A percentile compares a stretch with the other conserved stretches of the same genome.
phyloP scores from a whole-genome alignment of 2,888 invertebrate genomes.

The Protonemura montana region DNA sequence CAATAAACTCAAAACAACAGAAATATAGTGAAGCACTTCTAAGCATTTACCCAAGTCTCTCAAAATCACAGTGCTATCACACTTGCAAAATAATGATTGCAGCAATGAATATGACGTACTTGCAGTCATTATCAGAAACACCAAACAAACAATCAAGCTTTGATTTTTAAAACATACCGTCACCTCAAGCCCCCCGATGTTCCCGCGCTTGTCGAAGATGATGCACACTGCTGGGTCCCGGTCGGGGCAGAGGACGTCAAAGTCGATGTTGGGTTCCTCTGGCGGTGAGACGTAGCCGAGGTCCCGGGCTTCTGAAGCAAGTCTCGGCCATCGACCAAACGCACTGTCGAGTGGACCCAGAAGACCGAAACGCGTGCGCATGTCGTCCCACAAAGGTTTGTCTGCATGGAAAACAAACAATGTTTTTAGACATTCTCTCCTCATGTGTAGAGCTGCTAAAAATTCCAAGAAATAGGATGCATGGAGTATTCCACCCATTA shows the following conservation, averaged over 20 bases:
- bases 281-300: slow-evolving; percentile 15
- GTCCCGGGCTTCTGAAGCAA: slow-evolving; percentile 24
- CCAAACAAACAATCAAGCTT: too few species aligned
- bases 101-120: too few species aligned
- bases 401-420: neutral
- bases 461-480: too few species aligned
- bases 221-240: slow-evolving; percentile 59
- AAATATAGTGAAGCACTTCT: too few species aligned
- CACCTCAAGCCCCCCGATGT: slow-evolving; percentile 37
- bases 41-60: too few species aligned
- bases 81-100: too few species aligned
- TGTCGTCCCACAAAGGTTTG: neutral
- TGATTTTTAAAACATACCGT: neutral
- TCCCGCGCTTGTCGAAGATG: slow-evolving; percentile 58
- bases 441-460: too few species aligned
- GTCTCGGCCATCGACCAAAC: slow-evolving; percentile 16
- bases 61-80: too few species aligned
- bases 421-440: too few species aligned
- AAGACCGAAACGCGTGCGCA: neutral
- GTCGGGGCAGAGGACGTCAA: slow-evolving; percentile 55
- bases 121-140: too few species aligned
- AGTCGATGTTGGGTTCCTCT: neutral
- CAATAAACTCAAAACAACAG: too few species aligned
- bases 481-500: too few species aligned
- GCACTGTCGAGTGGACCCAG: neutral